These are phyloP conservation scores for Rallus crepitans DNA, from an alignment of 2,797 vertebrate genomes.

Conservation along the genomic window DNA sequence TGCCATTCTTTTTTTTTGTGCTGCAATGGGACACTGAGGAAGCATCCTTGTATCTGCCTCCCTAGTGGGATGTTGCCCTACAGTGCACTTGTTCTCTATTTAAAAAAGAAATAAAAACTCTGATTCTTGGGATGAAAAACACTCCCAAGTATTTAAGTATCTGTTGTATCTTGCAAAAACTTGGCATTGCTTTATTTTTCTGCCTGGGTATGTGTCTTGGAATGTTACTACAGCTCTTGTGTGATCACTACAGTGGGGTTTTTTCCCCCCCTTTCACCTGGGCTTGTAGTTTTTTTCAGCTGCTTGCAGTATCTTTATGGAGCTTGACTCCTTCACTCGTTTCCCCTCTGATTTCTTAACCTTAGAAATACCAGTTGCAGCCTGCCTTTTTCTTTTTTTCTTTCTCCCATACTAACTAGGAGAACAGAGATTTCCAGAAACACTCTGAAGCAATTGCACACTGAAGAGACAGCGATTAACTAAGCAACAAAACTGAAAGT, in stretches of 20 bases:
- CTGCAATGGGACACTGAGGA: slow-evolving; percentile 12
- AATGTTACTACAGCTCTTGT: slow-evolving; percentile 1
- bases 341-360: slow-evolving; percentile 23
- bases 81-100: slow-evolving; percentile 29
- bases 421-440: slow-evolving; percentile 1
- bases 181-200: slow-evolving; percentile 19
- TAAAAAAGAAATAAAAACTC: slow-evolving; percentile 21
- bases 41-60: background rate
- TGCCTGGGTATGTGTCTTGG: background rate
- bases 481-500: background rate
- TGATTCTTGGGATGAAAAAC: slow-evolving; percentile 34
- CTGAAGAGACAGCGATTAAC: background rate
- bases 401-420: background rate
- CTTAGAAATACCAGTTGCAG: background rate
- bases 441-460: background rate
- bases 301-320: slow-evolving; percentile 17
- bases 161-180: background rate
- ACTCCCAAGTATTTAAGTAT: slow-evolving; percentile 2
- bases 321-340: slow-evolving; percentile 1
- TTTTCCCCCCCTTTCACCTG: background rate
- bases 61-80: slow-evolving; percentile 38
- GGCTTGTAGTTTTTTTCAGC: slow-evolving; percentile 5
- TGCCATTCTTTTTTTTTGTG: slow-evolving; percentile 47
- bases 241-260: background rate
- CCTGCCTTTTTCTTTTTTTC: background rate